phyloP scores from a whole-genome alignment of 1,140 invertebrate genomes.

The Trichonephila clavata region DNA sequence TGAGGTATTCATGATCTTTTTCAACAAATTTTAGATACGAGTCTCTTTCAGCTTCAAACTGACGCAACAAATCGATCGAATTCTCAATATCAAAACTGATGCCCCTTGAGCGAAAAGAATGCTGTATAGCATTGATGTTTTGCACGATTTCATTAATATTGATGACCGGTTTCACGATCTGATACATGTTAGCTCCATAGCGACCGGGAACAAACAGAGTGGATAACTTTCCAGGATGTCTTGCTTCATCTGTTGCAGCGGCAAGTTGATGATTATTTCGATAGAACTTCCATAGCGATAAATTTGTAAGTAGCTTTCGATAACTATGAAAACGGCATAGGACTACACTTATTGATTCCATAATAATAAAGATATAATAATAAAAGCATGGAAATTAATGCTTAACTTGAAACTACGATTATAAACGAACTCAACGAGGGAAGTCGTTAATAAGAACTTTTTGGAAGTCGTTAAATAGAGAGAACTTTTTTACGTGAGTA shows the following conservation, averaged over 20 bases:
- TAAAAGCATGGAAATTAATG: no score
- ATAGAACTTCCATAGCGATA: neutral
- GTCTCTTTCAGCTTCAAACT: neutral
- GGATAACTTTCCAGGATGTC: neutral
- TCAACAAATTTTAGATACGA: neutral
- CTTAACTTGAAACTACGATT: no score
- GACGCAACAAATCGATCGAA: neutral
- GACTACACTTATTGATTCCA: no score
- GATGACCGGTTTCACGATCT: constrained; percentile 57
- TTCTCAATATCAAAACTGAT: constrained; percentile 22
- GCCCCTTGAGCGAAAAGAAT: constrained; percentile 10
- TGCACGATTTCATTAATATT: constrained; percentile 7
- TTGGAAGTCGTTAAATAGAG: no score
- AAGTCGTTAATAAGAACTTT: no score
- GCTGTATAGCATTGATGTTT: neutral
- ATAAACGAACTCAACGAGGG: no score
- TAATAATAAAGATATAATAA: no score
- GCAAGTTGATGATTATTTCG: neutral
- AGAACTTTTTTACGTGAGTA: no score
- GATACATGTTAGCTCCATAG: constrained; percentile 46
- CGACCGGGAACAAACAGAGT: constrained; percentile 60
- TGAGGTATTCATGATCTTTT: neutral
- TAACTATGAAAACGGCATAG: no score
- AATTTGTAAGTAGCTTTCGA: no score
- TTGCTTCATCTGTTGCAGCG: neutral